Evolutionary conservation across 2,113 vertebrate genomes (phyloP), one percentile per base, ranked within the genome.

Genomic region (Corapipo altera): DNA sequence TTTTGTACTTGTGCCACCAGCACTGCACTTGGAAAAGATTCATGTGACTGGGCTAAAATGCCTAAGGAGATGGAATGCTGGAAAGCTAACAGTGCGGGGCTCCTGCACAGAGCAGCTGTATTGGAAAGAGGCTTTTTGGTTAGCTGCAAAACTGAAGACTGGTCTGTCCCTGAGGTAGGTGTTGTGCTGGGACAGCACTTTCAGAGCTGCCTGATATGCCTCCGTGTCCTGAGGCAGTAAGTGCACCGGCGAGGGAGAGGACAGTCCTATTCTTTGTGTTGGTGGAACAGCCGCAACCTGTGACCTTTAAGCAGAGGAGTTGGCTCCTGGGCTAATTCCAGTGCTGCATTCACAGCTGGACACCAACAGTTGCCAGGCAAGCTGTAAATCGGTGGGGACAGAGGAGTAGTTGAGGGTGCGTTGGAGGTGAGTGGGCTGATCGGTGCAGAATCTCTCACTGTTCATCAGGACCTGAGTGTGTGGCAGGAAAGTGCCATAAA

Each of bases 331-430:
- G 59, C 39, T 95, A 23, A 52, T 72, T 55, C 55, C 87, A 61
- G 64, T 35, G 51, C 64, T 71, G 49, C 33, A 41, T 32, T 37
- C 61, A 51, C 91, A 93, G 85, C 75, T 90, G 88, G 72, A 14
- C n/a, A 95, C 75, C 85, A 95, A 17, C 79, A 91, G 88, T 93
- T 93, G 61, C 85, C 61, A 75, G 57, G 85, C 57, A 39, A 65
- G 65, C 76, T 65, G 55, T 27, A 43, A 35, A 70, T 57, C 55
- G 35, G 39, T 30, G 54, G 41, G 19, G n/a, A 46, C 70, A 88
- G 70, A 84, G 80, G n/a, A 44, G 15, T 28, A 28, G 57, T 30
- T 91, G 52, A 69, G 79, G 55, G 33, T 28, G 5, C 1, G 2
- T 19, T 88, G 66, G 58, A 33, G 59, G 67, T 43, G 30, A n/a